A percentile compares a stretch with the other conserved stretches of the same genome.
These are phyloP conservation scores for Megalops cyprinoides DNA, from an alignment of 2,797 vertebrate species.

Conservation along the genomic window DNA sequence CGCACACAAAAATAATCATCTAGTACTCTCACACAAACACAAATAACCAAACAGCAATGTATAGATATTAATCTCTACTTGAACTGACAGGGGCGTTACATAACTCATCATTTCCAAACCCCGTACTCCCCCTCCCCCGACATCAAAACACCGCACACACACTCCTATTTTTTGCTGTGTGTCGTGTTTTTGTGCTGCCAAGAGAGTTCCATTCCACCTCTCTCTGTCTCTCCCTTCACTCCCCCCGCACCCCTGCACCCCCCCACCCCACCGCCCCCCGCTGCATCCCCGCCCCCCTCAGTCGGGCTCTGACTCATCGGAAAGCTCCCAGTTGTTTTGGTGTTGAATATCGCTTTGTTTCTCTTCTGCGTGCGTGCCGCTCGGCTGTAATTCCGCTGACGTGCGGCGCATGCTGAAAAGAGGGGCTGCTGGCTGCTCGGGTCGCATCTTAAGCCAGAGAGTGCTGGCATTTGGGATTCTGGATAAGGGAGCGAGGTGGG, in stretches of 20 bases:
- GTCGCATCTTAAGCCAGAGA: too few species aligned
- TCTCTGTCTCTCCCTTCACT: neutral
- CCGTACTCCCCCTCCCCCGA: neutral
- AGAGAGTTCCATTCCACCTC: neutral
- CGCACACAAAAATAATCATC: too few species aligned
- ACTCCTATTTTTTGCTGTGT: neutral
- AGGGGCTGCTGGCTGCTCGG: neutral
- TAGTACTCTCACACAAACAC: too few species aligned
- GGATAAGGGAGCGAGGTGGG: neutral
- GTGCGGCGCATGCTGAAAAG: neutral
- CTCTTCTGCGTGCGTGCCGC: neutral
- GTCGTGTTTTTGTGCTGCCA: conserved; percentile 1
- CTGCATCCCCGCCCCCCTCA: neutral
- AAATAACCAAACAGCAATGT: too few species aligned
- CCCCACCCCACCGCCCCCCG: neutral
- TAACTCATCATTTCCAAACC: neutral
- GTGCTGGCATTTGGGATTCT: neutral
- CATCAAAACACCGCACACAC: neutral
- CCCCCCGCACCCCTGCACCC: neutral
- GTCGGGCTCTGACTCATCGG: conserved; percentile 17
- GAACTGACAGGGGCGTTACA: conserved; percentile 10
- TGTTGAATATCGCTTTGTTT: conserved; percentile 13
- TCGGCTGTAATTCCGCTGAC: neutral
- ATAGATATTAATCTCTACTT: too few species aligned
- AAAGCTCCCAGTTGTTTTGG: conserved; percentile 24